phyloP scores from a whole-genome alignment of 2,113 vertebrate species.

The Tachycineta bicolor region DNA sequence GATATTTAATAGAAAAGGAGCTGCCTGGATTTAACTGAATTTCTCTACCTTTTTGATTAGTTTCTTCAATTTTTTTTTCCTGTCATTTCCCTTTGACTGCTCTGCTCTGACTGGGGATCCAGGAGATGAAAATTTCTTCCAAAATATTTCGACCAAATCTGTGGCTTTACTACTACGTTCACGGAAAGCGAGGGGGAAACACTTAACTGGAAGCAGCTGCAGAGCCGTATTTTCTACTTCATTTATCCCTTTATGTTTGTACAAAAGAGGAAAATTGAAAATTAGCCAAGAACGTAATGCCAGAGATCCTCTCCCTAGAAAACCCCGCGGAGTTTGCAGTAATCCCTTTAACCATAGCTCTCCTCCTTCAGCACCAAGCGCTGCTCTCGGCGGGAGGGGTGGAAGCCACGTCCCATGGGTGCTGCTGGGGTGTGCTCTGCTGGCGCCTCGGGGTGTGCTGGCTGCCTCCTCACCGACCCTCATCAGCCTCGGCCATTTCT shows the following conservation, averaged over 20 bases:
- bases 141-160: background rate
- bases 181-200: background rate
- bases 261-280: slow-evolving; percentile 26
- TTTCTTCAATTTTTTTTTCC: slow-evolving; percentile 19
- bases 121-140: background rate
- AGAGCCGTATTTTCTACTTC: background rate
- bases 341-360: background rate
- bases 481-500: background rate
- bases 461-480: background rate
- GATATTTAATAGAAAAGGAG: background rate
- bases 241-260: slow-evolving; percentile 24
- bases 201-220: slow-evolving; percentile 6
- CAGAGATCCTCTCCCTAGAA: background rate
- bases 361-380: background rate
- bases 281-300: slow-evolving; percentile 15
- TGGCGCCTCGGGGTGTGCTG: accelerated
- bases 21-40: background rate
- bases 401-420: accelerated
- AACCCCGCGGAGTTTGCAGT: background rate
- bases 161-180: background rate
- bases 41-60: background rate
- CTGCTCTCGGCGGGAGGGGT: background rate
- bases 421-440: background rate
- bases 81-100: background rate
- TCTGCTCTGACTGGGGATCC: background rate